Base-by-base conservation (phyloP, 2,797 vertebrate species). In the Aldrovandia affinis region DNA sequence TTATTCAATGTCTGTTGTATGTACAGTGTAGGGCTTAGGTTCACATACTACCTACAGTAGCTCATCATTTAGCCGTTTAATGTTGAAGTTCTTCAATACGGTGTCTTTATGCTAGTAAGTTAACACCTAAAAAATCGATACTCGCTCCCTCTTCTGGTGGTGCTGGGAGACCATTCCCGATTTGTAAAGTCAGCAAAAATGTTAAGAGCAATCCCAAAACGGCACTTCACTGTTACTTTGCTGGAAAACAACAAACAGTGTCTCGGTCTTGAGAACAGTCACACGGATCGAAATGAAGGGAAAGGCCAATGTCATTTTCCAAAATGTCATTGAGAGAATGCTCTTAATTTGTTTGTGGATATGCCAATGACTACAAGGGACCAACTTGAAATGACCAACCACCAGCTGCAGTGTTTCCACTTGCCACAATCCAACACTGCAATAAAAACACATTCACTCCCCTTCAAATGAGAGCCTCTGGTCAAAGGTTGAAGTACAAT, bases 341-440 rank as follows among this genome's bases (percentile, higher is more conserved):
- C 68, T 73, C 14, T 73, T 73, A 20, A 68, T 42, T 73, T 73
- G 4, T 75, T 33, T 42, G 54, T 61, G 68, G 33, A 39, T 20
- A 39, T 44, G 39, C 42, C 70, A 39, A 73, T 73, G 42, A 30
- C 42, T 36, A 83, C 82, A 54, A 83, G 70, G 82, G 83, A 78
- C 75, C 55, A 78, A 78, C 39, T 63, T 78, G 73, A 63, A 83
- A 83, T 78, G 15, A 59, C 59, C 52, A 42, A 63, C 73, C n/a
- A 59, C 36, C 70, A 52, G 50, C 50, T 15, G 61, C 81, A 59
- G 68, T 77, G 52, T 70, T 70, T 22, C 80, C 61, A 82, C 63
- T 54, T 36, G 65, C 63, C 52, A 39, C 75, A 82, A 70, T 10
- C 20, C n/a, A 15, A 44, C 33, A 28, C 5, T 77, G 25, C n/a